Evolutionary conservation across 1,140 invertebrate species (phyloP), one percentile per base, ranked within the genome.

Genomic region (Riptortus pedestris): DNA sequence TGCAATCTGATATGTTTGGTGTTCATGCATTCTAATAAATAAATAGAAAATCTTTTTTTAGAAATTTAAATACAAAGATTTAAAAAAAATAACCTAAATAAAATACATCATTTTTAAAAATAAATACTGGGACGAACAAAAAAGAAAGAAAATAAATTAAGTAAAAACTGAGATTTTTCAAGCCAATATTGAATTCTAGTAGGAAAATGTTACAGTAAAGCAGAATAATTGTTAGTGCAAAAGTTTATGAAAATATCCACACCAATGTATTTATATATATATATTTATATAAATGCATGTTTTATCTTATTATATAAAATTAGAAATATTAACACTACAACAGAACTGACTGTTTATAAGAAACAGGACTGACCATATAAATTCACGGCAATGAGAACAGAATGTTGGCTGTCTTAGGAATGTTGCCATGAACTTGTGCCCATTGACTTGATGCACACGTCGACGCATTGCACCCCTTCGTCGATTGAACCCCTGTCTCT

Each of bases 351-450:
- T 59, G 20, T 55, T 43, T 62, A 29, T 66, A 29, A 27, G 27
- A 31, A 31, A 28, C 22, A 62, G 68, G 48, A 76, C 81, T 76
- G 79, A 93, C 93, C 95, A 98, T 75, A 98, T 98, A 77, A 99
- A 99, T 77, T 98, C 92, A 67, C 87, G 83, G 79, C 95, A 98
- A 78, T 96, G 91, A 71, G 91, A 96, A 82, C 96, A 99, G 79
- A 99, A 99, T 69, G 96, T 98, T 65, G 96, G 96, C 78, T 99
- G 97, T 58, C 93, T 85, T 67, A 99, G 84, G 76, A 96, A 97
- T 61, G 96, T 97, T 61, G 96, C 96, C 96, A 99, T 99, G 77
- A 99, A 99, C 80, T 99, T 99, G 80, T 99, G 96, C 58, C 93
- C 94, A 78, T 98, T 96, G 68, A 98, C 88, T 79, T 95, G 94